These are phyloP conservation scores for Sorex maritimensis DNA, from an alignment of 2,797 vertebrate genomes.

Conservation along the genomic window DNA sequence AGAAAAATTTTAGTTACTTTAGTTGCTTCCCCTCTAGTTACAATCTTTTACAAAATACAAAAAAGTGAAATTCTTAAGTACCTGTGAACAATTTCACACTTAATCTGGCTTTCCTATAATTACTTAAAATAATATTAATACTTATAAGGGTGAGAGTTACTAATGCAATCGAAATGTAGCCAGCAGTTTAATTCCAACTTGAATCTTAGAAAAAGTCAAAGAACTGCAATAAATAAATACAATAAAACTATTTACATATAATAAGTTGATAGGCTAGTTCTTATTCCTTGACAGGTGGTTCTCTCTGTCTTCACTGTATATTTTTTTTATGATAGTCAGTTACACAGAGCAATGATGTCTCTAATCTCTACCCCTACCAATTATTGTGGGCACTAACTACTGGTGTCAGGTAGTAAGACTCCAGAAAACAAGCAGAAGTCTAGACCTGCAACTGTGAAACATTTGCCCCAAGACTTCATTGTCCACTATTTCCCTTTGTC, in stretches of 20 bases:
- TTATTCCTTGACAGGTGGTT: constrained; percentile 10
- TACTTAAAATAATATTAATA: constrained; percentile 60
- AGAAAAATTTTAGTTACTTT: constrained; percentile 2
- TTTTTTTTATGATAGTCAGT: not conserved
- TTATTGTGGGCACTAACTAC: not conserved
- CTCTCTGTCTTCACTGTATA: not conserved
- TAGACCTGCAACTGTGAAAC: not conserved
- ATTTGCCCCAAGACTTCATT: constrained; percentile 55
- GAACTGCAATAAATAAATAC: constrained; percentile 41
- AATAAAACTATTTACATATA: not conserved
- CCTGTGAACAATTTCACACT: constrained; percentile 42
- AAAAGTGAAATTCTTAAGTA: constrained; percentile 41
- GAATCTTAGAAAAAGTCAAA: constrained; percentile 62
- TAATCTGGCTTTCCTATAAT: constrained; percentile 39
- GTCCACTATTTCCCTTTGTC: constrained; percentile 5
- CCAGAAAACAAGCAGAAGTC: not conserved
- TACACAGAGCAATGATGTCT: constrained; percentile 24
- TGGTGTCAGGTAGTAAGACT: not conserved
- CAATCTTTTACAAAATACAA: constrained; percentile 19
- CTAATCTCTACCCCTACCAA: not conserved
- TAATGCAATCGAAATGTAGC: not conserved
- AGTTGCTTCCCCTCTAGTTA: not conserved
- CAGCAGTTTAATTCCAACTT: constrained; percentile 38
- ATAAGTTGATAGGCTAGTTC: not conserved
- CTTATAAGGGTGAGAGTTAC: not conserved